Evolutionary conservation across 2,113 vertebrate species (phyloP).

Genomic region (Rhinoderma darwinii): DNA sequence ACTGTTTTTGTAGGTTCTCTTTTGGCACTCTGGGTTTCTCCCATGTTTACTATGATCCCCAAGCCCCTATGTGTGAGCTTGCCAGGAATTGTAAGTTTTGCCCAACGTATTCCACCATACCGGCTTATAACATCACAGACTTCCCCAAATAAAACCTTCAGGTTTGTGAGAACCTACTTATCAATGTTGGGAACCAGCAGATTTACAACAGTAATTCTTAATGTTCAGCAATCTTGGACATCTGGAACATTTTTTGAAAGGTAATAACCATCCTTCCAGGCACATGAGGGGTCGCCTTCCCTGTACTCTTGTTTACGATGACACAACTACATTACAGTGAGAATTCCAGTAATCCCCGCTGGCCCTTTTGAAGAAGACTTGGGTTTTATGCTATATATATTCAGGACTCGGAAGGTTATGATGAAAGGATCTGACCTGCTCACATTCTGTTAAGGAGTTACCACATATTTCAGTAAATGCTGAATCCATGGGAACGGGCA

Average conservation of each 20-base stretch:
- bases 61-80: no score
- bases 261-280: not conserved
- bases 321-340: not conserved
- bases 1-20: not conserved
- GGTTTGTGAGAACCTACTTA: no score
- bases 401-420: not conserved
- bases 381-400: slow-evolving; percentile 1
- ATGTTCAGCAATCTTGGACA: not conserved
- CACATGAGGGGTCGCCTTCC: not conserved
- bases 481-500: slow-evolving; percentile 59
- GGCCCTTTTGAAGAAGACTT: not conserved
- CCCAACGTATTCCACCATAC: not conserved
- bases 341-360: not conserved
- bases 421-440: slow-evolving; percentile 61
- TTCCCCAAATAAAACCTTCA: no score
- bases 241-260: not conserved
- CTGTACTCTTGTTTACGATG: not conserved
- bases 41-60: no score
- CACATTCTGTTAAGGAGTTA: slow-evolving; percentile 69
- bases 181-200: no score
- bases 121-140: not conserved
- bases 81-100: no score
- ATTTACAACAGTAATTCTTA: not conserved
- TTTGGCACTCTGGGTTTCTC: no score
- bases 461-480: slow-evolving; percentile 67